phyloP scores from a whole-genome alignment of 2,888 invertebrate genomes.

The Drosophila yooni region DNA sequence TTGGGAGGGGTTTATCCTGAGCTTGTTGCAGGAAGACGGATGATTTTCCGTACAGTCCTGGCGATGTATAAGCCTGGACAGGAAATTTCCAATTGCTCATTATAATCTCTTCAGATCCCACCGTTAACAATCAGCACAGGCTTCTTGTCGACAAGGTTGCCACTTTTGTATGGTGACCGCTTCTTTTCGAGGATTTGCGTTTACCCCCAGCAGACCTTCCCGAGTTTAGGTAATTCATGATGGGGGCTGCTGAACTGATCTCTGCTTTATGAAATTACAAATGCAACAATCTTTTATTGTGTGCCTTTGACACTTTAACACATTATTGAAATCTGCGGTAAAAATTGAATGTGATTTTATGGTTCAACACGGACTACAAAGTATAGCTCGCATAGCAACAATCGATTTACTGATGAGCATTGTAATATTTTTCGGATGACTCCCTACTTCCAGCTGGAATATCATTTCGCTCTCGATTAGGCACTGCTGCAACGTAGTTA shows the following conservation, averaged over 20 bases:
- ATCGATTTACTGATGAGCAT: not conserved
- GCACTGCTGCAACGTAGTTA: not conserved
- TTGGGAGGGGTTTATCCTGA: not conserved
- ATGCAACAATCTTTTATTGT: not conserved
- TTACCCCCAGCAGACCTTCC: too few relatives aligned
- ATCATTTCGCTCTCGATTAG: not conserved
- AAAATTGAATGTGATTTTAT: not conserved
- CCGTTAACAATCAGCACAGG: too few relatives aligned
- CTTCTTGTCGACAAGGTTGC: too few relatives aligned
- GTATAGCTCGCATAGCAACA: not conserved
- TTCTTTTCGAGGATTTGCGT: too few relatives aligned
- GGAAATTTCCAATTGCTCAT: too few relatives aligned
- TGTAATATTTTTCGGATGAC: not conserved
- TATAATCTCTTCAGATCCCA: too few relatives aligned
- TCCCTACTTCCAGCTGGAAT: not conserved
- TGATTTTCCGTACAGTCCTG: too few relatives aligned
- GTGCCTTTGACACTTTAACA: not conserved
- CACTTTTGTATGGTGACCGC: too few relatives aligned
- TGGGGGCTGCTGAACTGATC: not conserved
- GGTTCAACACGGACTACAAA: too few relatives aligned
- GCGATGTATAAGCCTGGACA: too few relatives aligned
- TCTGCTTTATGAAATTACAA: not conserved
- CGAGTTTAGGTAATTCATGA: not conserved
- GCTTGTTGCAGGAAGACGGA: not conserved
- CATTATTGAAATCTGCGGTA: not conserved